Evolutionary conservation across 1,140 invertebrate species (phyloP), one percentile per base, ranked within the genome.

Genomic region (Agrilus planipennis): DNA sequence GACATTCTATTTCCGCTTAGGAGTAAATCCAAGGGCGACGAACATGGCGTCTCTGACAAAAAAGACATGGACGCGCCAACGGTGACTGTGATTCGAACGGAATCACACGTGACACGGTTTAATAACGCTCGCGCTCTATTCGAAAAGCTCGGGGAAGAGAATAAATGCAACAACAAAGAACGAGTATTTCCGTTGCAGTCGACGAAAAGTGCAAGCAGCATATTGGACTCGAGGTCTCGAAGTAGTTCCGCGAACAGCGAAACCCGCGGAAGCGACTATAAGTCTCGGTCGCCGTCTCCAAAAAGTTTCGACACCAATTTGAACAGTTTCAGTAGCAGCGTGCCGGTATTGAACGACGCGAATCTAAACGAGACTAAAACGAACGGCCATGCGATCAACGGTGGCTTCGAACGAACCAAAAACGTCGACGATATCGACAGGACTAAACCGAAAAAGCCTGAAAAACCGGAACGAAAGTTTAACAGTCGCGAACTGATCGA

Each of bases 111-210:
- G 45, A 80, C 85, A 12, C 68, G 90, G 34, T 94, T 95, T 63
- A 92, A 92, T 58, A 89, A 84, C 62, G 90, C 90, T 1, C 69
- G 88, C 21, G 89, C 89, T 17, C 71, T 95, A 16, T 94, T 95
- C 64, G 89, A 93, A 61, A 89, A 90, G 55, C 69, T 94, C 40
- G 88, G 88, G 16, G 79, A 83, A 42, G 80, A 84, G 49, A 56
- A 57, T 37, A 17, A 49, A 7, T n/a, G n/a, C n/a, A 42, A 42
- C 21, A 38, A 32, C 27, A 32, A 9, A 21, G 39, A 46, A 16
- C 49, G 44, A 34, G 47, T 54, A 4, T 37, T 55, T 14, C 58
- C 58, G 14, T 43, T 60, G 16, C 58, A 61, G 35, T 52, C 54
- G n/a, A 55, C 57, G 5, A 61, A 57, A 42, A 62, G 58, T 42